These are phyloP conservation scores for Ischnus inquisitorius DNA, from an alignment of 2,888 invertebrate genomes.

Conservation along the genomic window DNA sequence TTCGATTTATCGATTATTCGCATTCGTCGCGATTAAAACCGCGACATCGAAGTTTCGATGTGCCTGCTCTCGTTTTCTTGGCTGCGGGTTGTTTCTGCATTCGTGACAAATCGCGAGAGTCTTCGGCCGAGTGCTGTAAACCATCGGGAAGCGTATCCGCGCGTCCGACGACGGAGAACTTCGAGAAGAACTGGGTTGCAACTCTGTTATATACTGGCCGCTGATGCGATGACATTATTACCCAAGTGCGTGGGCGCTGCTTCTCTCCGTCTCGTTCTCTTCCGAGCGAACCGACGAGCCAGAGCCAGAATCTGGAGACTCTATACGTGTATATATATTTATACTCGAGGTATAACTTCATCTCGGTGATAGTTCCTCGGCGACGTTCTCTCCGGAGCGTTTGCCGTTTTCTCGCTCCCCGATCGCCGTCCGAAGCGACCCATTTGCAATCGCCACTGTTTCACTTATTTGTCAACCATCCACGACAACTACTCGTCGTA, in stretches of 20 bases:
- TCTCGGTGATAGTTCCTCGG: constrained; percentile 33
- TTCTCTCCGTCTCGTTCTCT: constrained; percentile 28
- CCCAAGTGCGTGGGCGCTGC: constrained; percentile 54
- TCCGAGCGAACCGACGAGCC: constrained; percentile 23
- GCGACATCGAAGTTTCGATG: constrained; percentile 31
- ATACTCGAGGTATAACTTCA: constrained; percentile 41
- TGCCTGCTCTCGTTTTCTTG: constrained; percentile 25
- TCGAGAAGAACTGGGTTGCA: constrained; percentile 65
- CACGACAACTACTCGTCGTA: neutral
- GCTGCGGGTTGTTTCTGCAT: constrained; percentile 34
- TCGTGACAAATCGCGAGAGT: constrained; percentile 61
- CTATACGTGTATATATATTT: constrained; percentile 26
- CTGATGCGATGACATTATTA: constrained; percentile 63
- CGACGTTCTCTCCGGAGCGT: constrained; percentile 47
- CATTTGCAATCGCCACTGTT: constrained; percentile 34
- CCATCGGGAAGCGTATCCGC: constrained; percentile 3
- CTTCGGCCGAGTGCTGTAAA: constrained; percentile 53
- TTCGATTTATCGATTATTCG: neutral
- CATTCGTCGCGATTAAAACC: constrained; percentile 17
- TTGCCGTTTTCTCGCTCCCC: neutral
- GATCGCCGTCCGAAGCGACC: constrained; percentile 14
- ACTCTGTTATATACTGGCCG: constrained; percentile 42
- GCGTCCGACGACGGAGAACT: constrained; percentile 32
- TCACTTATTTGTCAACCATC: neutral
- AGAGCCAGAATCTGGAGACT: constrained; percentile 34